Evolutionary conservation across 1,140 invertebrate species (phyloP).

Genomic region (Campoletis sonorensis): DNA sequence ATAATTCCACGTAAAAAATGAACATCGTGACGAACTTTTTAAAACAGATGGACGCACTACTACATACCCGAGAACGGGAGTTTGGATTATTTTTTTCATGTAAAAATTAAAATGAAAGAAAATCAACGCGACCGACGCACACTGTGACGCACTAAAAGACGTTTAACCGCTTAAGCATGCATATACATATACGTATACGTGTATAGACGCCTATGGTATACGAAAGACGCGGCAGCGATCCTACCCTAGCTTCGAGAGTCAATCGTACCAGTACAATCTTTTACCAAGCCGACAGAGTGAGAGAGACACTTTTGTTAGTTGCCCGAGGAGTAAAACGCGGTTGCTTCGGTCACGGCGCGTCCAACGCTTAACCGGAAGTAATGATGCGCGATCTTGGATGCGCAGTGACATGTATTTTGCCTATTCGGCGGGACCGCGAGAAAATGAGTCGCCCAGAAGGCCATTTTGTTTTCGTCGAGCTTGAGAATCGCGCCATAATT

Average conservation of each 20-base stretch:
- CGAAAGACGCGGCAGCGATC: too few species aligned
- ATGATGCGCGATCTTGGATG: neutral
- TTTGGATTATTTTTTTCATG: too few species aligned
- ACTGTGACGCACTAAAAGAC: constrained; percentile 6
- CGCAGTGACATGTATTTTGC: neutral
- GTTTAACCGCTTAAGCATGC: neutral
- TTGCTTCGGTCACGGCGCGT: neutral
- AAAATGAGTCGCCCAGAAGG: neutral
- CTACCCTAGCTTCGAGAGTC: too few species aligned
- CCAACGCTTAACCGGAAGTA: neutral
- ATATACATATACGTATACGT: constrained; percentile 2
- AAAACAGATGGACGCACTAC: too few species aligned
- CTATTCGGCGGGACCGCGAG: neutral
- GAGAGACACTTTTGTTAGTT: constrained; percentile 1
- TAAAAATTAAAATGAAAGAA: too few species aligned
- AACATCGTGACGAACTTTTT: neutral
- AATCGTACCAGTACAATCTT: neutral
- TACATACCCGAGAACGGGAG: too few species aligned
- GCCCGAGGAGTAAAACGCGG: constrained; percentile 4
- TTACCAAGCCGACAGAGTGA: neutral
- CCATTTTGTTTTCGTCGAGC: neutral
- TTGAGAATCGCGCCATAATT: neutral
- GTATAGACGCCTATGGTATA: neutral
- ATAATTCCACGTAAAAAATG: neutral
- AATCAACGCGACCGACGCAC: neutral